phyloP scores from a whole-genome alignment of 23 tunicate species.

The Diplosoma virens region DNA sequence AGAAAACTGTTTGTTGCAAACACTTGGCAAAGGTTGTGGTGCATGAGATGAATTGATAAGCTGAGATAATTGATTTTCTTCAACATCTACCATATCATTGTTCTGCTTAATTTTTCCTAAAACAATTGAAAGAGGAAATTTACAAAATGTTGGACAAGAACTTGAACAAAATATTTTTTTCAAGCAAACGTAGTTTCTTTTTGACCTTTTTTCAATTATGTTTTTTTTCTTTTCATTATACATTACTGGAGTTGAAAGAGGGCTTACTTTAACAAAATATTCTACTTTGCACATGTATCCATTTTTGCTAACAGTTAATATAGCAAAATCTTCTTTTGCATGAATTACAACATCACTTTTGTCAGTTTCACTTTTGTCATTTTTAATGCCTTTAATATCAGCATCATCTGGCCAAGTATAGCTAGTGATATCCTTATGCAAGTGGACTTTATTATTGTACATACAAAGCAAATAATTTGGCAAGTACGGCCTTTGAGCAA shows the following conservation, averaged over 20 bases:
- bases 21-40: constrained; percentile 32
- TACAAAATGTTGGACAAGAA: constrained; percentile 46
- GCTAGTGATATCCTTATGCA: constrained; percentile 26
- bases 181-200: constrained; percentile 8
- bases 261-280: constrained; percentile 23
- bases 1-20: constrained; percentile 45
- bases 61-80: neutral
- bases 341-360: constrained; percentile 4
- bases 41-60: constrained; percentile 5
- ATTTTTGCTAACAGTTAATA: constrained; percentile 3
- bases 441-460: constrained; percentile 29
- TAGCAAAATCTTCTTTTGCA: constrained; percentile 34
- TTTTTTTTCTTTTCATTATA: neutral
- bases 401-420: constrained; percentile 49
- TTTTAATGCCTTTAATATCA: neutral
- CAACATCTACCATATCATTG: too few species aligned
- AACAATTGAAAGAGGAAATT: constrained; percentile 49
- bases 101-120: neutral
- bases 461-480: constrained; percentile 27
- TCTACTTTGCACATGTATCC: constrained; percentile 9
- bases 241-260: neutral
- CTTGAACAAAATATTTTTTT: constrained; percentile 43
- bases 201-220: neutral
- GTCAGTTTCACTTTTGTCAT: neutral
- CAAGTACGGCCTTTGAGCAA: constrained; percentile 58